Base-by-base conservation (phyloP, 2,888 invertebrate genomes). In the Oligia fasciuncula region DNA sequence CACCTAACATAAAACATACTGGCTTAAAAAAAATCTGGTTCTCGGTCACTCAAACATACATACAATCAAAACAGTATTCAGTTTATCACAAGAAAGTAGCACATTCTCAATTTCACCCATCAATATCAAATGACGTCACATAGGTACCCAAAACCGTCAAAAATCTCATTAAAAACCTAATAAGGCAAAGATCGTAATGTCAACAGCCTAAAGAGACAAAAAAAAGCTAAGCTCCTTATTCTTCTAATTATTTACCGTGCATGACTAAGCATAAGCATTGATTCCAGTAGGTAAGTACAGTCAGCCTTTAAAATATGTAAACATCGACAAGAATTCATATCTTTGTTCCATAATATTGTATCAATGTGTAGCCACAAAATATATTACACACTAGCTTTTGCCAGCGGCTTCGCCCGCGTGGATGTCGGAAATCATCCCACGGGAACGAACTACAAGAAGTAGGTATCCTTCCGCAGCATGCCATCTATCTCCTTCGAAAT, bases 191-290 rank as follows among this genome's bases (percentile, higher is more conserved):
- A 57, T n/a, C 66, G n/a, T 83, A 43, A 49, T 49, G 1, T 13
- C 19, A 46, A 66, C 40, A 46, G 29, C 29, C 57, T 62, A 62
- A 63, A 73, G 13, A 60, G n/a, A 14, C 23, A 57, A 23, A 80
- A 72, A 72, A 82, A 80, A 84, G 83, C 85, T 90, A 83, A 87
- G 85, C 69, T 40, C 66, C 51, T 77, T 67, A 46, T 78, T 76
- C 73, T 19, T 57, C 62, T 69, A 60, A 67, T 88, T 81, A 81
- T 87, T 93, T 89, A 91, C 83, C 75, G 77, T 81, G 87, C 90
- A 93, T 93, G 94, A 93, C 91, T 91, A 86, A 74, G 88, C 91
- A 85, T 77, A 84, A 73, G 86, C 90, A 82, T 76, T 85, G 85
- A 83, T 62, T 73, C 49, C n/a, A 80, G 66, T 77, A n/a, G 70